phyloP scores from a whole-genome alignment of 35 echinoderm and acorn worm species.

The Heliocidaris erythrogramma region DNA sequence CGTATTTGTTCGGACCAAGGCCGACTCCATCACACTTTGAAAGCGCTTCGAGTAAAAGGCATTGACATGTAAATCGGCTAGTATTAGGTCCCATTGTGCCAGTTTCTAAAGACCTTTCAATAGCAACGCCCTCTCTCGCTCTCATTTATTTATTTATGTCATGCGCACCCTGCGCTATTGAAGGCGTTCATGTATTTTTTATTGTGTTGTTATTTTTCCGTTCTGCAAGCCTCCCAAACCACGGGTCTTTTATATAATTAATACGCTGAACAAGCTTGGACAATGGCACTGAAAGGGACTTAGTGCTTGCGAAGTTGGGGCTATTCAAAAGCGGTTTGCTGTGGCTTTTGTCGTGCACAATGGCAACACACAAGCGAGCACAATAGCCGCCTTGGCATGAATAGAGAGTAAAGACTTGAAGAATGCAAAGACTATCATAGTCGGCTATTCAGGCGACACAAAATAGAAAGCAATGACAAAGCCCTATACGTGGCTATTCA shows the following conservation, averaged over 20 bases:
- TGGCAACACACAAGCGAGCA: conserved; percentile 10
- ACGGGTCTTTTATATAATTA: conserved; percentile 51
- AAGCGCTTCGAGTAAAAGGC: conserved; percentile 23
- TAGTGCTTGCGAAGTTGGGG: conserved; percentile 47
- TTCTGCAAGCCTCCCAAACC: conserved; percentile 4
- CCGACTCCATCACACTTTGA: conserved; percentile 4
- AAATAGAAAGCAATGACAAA: conserved; percentile 35
- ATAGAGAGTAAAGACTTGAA: background rate
- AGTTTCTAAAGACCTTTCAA: conserved; percentile 32
- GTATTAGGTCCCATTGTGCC: conserved; percentile 43
- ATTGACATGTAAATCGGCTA: conserved; percentile 40
- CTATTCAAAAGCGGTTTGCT: conserved; percentile 47
- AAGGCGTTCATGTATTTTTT: conserved; percentile 49
- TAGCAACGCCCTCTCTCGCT: conserved; percentile 47
- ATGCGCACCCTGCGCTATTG: conserved; percentile 29
- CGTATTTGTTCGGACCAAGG: conserved; percentile 43
- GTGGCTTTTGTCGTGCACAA: conserved; percentile 28
- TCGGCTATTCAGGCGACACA: conserved; percentile 29
- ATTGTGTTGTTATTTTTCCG: conserved; percentile 53
- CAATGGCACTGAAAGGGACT: conserved; percentile 41
- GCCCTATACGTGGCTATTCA: conserved; percentile 3
- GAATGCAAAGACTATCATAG: conserved; percentile 21
- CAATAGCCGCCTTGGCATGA: background rate
- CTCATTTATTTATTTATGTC: conserved; percentile 55
- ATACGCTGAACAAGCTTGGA: conserved; percentile 48